These are phyloP conservation scores for Eupeodes latifasciatus DNA, from an alignment of 2,888 invertebrate species.

Conservation along the genomic window DNA sequence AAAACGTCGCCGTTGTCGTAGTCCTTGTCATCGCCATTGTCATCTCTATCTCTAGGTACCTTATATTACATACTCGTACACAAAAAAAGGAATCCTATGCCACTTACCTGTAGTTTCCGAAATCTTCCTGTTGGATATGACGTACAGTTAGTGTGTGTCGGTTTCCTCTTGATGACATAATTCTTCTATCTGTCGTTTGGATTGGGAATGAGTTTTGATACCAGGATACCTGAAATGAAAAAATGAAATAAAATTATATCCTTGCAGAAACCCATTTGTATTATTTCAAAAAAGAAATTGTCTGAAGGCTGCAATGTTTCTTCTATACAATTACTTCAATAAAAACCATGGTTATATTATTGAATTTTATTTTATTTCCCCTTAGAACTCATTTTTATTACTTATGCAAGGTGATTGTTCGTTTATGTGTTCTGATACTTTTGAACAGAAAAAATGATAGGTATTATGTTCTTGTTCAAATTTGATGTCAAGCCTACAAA, in stretches of 20 bases:
- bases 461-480: too few relatives aligned
- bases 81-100: conserved; percentile 10
- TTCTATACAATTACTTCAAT: conserved; percentile 21
- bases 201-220: conserved; percentile 89
- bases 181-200: conserved; percentile 88
- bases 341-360: conserved; percentile 4
- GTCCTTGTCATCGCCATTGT: too few relatives aligned
- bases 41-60: too few relatives aligned
- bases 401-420: background rate
- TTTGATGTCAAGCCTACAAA: too few relatives aligned
- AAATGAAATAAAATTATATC: conserved; percentile 4
- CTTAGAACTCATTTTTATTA: background rate
- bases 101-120: conserved; percentile 88
- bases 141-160: conserved; percentile 88
- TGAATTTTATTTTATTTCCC: background rate
- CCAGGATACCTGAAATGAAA: conserved; percentile 87
- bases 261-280: background rate
- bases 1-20: background rate
- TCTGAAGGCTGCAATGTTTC: conserved; percentile 8
- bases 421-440: too few relatives aligned
- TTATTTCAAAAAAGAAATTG: background rate
- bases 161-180: conserved; percentile 89
- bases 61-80: background rate
- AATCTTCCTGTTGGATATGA: conserved; percentile 89
- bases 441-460: too few relatives aligned